phyloP scores from a whole-genome alignment of 2,888 invertebrate genomes.

The Nyleta sp. region DNA sequence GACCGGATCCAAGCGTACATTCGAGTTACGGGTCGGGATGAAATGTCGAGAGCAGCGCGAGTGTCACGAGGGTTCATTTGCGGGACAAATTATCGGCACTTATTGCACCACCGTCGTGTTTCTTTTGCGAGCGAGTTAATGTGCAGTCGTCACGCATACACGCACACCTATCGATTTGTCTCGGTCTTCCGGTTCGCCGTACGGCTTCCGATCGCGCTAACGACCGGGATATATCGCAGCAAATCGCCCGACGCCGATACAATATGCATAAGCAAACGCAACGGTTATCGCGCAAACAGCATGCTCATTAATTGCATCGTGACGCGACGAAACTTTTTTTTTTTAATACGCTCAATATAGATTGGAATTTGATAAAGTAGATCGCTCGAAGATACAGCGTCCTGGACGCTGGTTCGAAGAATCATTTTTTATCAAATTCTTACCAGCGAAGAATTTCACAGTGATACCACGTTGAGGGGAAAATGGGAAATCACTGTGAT shows the following conservation, averaged over 20 bases:
- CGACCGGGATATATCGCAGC: conserved; percentile 22
- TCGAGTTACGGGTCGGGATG: not conserved
- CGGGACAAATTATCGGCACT: conserved; percentile 28
- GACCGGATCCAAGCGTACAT: not conserved
- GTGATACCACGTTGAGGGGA: too few species aligned
- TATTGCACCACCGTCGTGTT: conserved; percentile 19
- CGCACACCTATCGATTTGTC: conserved; percentile 38
- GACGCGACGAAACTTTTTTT: not conserved
- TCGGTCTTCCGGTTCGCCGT: conserved; percentile 29
- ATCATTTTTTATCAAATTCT: too few species aligned
- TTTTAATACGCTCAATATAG: too few species aligned
- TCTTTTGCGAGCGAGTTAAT: conserved; percentile 17
- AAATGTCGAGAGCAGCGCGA: conserved; percentile 1
- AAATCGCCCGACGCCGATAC: conserved; percentile 22
- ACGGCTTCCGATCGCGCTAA: conserved; percentile 48
- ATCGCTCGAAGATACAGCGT: too few species aligned
- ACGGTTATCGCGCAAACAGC: conserved; percentile 26
- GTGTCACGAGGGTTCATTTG: conserved; percentile 26
- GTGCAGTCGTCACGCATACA: conserved; percentile 31
- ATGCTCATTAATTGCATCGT: conserved; percentile 14
- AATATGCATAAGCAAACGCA: conserved; percentile 24
- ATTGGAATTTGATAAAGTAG: too few species aligned
- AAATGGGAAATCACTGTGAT: too few species aligned
- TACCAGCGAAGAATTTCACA: too few species aligned
- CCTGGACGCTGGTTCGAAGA: too few species aligned